Base-by-base conservation (phyloP, 2,888 invertebrate genomes). In the Lobophora halterata region DNA sequence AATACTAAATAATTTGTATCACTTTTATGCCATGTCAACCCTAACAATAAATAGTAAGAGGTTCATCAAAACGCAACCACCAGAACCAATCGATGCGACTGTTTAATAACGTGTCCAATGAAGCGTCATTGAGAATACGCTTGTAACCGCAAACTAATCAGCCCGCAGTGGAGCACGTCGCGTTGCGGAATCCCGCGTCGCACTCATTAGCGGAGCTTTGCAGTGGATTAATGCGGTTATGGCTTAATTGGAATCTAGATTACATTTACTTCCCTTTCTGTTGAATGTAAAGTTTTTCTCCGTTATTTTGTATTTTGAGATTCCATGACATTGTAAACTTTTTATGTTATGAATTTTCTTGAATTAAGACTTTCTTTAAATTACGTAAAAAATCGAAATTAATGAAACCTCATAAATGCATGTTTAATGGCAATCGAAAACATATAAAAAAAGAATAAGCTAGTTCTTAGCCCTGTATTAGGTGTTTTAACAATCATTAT, bases 81-180 rank as follows among this genome's bases (percentile, higher is more conserved):
- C 31, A 31, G 45, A 50, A 49, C 46, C 26, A 32, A 43, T 46
- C 32, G 42, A 8, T 24, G 24, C 25, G 27, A 45, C 41, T 37
- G 40, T 43, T 40, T 34, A 49, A 32, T 43, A 46, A 36, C 45
- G 45, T 37, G 44, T 32, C 30, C 54, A 49, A 26, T 41, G 51
- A 46, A 40, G 40, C 42, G 31, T 32, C 23, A 18, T 25, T 30
- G 23, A 5, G 5, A 21, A 8, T 16, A 13, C 20, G 8, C 8
- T n/a, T n/a, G 36, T 3, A 2, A 34, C 41, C 33, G 32, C 39
- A 28, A 9, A 9, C 36, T 39, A 20, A 38, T 16, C 16, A n/a
- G 3, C 23, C n/a, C 29, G 37, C 17, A 39, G 29, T 24, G 20
- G 31, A 32, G 24, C 16, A 3, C 21, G 21, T 18, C 23, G 32